Base-by-base conservation (phyloP, 2,888 invertebrate genomes). In the Aelia acuminata region DNA sequence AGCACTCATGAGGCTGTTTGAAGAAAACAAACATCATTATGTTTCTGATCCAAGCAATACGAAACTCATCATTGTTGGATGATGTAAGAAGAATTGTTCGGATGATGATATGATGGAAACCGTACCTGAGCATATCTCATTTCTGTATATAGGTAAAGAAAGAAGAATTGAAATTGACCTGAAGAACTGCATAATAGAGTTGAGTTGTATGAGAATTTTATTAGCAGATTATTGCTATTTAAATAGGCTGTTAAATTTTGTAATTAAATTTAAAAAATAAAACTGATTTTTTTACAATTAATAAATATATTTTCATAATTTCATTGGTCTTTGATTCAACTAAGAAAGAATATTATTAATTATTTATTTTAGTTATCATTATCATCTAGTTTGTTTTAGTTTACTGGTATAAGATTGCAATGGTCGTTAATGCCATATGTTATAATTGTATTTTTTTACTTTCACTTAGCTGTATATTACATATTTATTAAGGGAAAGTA, bases 21-120 rank as follows among this genome's bases (percentile, higher is more conserved):
- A 98, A 90, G 93, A 93, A n/a, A 94, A 98, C 91, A 98, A 98
- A 92, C 92, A 93, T 20, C 95, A 96, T 91, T 97, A 97, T 92
- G 89, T 89, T n/a, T 87, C 70, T 35, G 87, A 90, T 80, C 92
- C 94, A 18, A 94, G 95, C 89, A 93, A 94, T 15, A 93, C 93
- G 50, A 92, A 93, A 63, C 92, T 96, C 88, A 92, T 93, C 86
- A 93, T 94, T 84, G 91, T 47, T 80, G 43, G 43, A 22, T 80
- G 43, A 43, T 10, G 7, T n/a, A n/a, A n/a, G 43, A 7, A 43
- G 10, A 43, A 43, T 43, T 43, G 43, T 43, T 47, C 43, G 43
- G 43, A 22, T 80, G 43, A 47, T 3, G 43, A 3, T 13, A 18
- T 35, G 18, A 22, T 70, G 35, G 35, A 70, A 20, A 35, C 35